Evolutionary conservation across 2,797 vertebrate species (phyloP).

Genomic region (Anolis apletophallus): DNA sequence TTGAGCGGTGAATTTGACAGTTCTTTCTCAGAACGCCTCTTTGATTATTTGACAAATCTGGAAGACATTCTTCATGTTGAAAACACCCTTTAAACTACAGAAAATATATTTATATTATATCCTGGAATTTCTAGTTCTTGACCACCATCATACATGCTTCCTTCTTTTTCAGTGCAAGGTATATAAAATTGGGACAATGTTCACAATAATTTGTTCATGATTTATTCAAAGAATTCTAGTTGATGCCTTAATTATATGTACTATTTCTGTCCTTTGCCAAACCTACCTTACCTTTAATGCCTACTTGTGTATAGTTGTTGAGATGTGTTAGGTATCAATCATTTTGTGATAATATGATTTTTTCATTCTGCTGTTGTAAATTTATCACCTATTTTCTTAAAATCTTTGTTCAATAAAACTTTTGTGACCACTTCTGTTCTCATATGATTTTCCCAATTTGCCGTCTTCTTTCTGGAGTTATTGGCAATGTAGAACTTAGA

Average conservation of each 20-base stretch:
- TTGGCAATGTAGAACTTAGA: background rate
- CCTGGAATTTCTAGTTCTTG: background rate
- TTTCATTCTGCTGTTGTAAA: background rate
- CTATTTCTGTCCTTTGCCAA: background rate
- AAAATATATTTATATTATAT: background rate
- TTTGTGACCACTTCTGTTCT: conserved; percentile 32
- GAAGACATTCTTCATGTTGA: conserved; percentile 63
- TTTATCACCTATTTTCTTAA: conserved; percentile 14
- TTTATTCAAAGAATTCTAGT: conserved; percentile 3
- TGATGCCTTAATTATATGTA: background rate
- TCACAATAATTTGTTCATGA: background rate
- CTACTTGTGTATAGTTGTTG: conserved; percentile 22
- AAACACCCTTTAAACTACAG: conserved; percentile 55
- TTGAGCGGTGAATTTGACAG: conserved; percentile 73
- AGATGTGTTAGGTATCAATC: conserved; percentile 15
- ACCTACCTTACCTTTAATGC: background rate
- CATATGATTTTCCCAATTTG: background rate
- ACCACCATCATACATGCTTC: conserved; percentile 31
- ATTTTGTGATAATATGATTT: background rate
- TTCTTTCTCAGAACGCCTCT: conserved; percentile 72
- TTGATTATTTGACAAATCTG: conserved; percentile 72
- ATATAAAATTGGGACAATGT: background rate
- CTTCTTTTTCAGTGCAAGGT: conserved; percentile 6
- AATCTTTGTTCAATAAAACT: conserved; percentile 64
- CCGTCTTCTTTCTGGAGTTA: background rate